A percentile compares a stretch with the other conserved stretches of the same genome.
Conservation (phyloP, 2,113 vertebrate genomes). For the Cochlearius cochlearius region DNA sequence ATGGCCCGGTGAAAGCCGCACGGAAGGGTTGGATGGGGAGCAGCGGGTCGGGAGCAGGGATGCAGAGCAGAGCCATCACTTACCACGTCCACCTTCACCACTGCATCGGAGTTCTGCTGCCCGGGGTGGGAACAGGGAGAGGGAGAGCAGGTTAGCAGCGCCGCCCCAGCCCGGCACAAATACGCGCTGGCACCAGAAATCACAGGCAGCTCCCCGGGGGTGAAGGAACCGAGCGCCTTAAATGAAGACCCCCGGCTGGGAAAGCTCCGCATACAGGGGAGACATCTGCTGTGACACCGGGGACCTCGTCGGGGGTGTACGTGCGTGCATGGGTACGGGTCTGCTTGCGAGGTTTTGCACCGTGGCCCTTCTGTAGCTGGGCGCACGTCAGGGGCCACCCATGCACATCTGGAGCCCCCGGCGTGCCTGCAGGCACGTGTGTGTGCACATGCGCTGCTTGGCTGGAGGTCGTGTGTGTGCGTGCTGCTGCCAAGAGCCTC, state of each 20-base stretch:
- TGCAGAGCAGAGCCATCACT: slow-evolving; percentile 62
- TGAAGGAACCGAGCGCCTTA: not conserved
- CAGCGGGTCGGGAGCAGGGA: not conserved
- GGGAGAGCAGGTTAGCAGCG: not conserved
- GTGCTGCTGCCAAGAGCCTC: not conserved
- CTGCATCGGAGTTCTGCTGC: slow-evolving; percentile 87
- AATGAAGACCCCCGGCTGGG: not conserved
- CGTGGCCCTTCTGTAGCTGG: rapidly evolving
- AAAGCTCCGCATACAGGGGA: not conserved
- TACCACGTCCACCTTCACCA: slow-evolving; percentile 96
- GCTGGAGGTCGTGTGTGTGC: no score
- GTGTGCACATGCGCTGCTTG: not conserved
- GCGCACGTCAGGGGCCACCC: rapidly evolving
- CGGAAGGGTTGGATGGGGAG: not conserved
- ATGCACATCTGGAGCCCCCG: not conserved
- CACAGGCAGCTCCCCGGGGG: not conserved
- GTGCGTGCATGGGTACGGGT: rapidly evolving
- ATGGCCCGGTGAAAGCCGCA: no score
- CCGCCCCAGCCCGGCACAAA: not conserved
- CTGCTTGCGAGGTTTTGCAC: not conserved
- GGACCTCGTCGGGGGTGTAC: not conserved
- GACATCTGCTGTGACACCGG: not conserved
- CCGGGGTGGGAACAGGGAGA: not conserved
- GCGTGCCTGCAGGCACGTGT: rapidly evolving
- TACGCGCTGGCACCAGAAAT: rapidly evolving